Conservation (phyloP, 1,140 invertebrate species). For the Aphaenogaster rudis region DNA sequence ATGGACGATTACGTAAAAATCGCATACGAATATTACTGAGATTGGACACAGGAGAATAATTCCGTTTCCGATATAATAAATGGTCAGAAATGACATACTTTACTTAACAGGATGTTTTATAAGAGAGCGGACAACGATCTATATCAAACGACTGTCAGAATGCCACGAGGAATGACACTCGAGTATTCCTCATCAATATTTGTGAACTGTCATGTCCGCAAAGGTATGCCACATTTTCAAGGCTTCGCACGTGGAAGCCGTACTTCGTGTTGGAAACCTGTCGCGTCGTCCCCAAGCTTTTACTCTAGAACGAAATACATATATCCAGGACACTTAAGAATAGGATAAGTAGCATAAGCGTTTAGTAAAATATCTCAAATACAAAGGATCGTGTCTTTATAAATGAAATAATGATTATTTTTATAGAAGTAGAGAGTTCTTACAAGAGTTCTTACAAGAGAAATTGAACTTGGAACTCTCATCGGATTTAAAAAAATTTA, state of each 20-base stretch:
- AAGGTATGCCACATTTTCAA: slow-evolving; percentile 51
- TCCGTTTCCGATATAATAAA: slow-evolving; percentile 24
- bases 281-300: slow-evolving; percentile 19
- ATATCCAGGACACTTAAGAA: neutral
- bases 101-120: neutral
- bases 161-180: slow-evolving; percentile 9
- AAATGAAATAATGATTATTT: neutral
- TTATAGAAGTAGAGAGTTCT: neutral
- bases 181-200: slow-evolving; percentile 60
- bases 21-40: neutral
- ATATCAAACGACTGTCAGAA: slow-evolving; percentile 55
- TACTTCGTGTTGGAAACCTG: slow-evolving; percentile 34
- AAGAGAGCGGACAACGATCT: slow-evolving; percentile 26
- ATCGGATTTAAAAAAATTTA: slow-evolving; percentile 6
- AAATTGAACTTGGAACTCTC: slow-evolving; percentile 7
- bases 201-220: slow-evolving; percentile 42
- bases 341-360: neutral
- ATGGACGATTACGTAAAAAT: slow-evolving; percentile 8
- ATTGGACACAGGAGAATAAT: slow-evolving; percentile 2
- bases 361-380: neutral
- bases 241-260: slow-evolving; percentile 41
- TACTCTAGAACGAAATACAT: neutral
- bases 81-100: slow-evolving; percentile 34
- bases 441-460: neutral
- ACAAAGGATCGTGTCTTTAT: neutral